These are phyloP conservation scores for Rhinoderma darwinii DNA, from an alignment of 2,113 vertebrate genomes.

Conservation along the genomic window DNA sequence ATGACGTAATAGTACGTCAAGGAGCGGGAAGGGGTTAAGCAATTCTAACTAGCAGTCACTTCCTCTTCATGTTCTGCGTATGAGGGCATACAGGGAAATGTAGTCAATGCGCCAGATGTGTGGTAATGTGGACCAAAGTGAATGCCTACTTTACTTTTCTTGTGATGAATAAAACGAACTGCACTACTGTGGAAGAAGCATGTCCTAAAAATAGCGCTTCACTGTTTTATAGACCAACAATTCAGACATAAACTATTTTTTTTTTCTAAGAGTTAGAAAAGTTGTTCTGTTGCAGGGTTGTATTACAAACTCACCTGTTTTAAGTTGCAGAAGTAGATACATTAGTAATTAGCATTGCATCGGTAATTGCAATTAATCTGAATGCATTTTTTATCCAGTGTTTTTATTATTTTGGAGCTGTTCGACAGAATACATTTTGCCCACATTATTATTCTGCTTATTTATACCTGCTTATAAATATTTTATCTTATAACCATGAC, in stretches of 20 bases:
- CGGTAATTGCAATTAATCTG: background rate
- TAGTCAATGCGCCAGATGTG: too few species aligned
- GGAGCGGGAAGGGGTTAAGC: too few species aligned
- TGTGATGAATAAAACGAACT: too few species aligned
- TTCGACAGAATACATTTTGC: constrained; percentile 1
- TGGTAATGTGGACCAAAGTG: too few species aligned
- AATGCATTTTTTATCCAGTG: constrained; percentile 8
- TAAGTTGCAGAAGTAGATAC: background rate
- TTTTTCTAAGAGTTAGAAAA: background rate
- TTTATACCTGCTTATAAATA: constrained; percentile 39
- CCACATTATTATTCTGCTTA: constrained; percentile 27
- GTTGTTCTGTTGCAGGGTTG: background rate
- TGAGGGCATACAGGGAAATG: too few species aligned
- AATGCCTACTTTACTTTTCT: too few species aligned
- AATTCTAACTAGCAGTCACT: too few species aligned
- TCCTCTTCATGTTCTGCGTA: too few species aligned
- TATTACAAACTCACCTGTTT: background rate
- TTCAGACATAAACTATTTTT: background rate
- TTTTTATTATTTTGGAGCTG: constrained; percentile 10
- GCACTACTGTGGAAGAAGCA: too few species aligned
- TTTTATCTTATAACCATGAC: constrained; percentile 32
- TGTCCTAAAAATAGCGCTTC: too few species aligned
- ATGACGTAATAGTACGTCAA: too few species aligned
- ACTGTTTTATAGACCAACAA: background rate
- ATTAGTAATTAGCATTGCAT: background rate